Evolutionary conservation across 2,888 invertebrate genomes (phyloP).

Genomic region (Cheilosia pagana): DNA sequence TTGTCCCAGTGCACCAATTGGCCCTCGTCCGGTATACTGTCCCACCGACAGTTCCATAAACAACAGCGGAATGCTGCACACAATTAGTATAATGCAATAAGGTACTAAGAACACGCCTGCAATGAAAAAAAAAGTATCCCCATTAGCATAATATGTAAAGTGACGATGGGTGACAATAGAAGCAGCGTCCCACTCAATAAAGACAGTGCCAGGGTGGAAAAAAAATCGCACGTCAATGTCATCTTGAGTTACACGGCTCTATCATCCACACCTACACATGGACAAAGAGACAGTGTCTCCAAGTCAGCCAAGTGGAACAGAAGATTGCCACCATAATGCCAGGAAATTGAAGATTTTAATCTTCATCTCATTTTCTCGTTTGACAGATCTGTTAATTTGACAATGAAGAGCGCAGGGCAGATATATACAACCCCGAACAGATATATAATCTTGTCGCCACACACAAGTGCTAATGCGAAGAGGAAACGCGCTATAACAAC

Average conservation of each 20-base stretch:
- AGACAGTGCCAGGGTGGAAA: constrained; percentile 8
- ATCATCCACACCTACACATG: constrained; percentile 6
- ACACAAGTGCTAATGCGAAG: constrained; percentile 67
- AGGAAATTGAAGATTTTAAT: constrained; percentile 75
- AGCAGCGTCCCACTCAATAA: constrained; percentile 57
- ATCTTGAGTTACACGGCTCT: constrained; percentile 34
- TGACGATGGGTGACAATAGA: constrained; percentile 59
- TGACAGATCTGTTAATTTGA: constrained; percentile 64
- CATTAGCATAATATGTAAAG: constrained; percentile 63
- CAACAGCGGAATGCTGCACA: constrained; percentile 95
- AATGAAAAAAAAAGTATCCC: constrained; percentile 70
- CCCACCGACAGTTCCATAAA: constrained; percentile 97
- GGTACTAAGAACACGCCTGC: constrained; percentile 97
- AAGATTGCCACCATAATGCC: constrained; percentile 50
- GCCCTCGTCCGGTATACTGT: constrained; percentile 95
- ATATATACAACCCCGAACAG: constrained; percentile 9
- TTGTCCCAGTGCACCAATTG: constrained; percentile 95
- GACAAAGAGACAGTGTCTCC: constrained; percentile 4
- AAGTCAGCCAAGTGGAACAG: constrained; percentile 51
- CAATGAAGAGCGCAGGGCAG: constrained; percentile 31
- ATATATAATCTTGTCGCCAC: not conserved
- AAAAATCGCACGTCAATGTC: constrained; percentile 59
- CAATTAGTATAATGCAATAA: constrained; percentile 94
- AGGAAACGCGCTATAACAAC: constrained; percentile 72
- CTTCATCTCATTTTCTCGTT: constrained; percentile 72